phyloP scores from a whole-genome alignment of 1,140 invertebrate species.

The Mycetomoellerius zeteki region DNA sequence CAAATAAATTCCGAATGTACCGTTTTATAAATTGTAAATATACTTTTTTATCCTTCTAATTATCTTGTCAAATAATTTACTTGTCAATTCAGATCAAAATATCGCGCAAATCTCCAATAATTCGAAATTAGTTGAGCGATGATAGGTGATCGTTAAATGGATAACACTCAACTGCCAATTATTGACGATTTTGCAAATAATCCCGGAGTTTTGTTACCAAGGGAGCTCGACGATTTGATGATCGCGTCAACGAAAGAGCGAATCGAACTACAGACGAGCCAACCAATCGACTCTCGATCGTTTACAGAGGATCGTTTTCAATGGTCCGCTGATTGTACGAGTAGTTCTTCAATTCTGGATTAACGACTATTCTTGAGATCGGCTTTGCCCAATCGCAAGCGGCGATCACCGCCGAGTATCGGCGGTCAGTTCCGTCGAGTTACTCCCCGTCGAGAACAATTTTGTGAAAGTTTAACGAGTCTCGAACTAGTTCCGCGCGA shows the following conservation, averaged over 20 bases:
- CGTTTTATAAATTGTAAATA: neutral
- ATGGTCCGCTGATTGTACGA: conserved; percentile 61
- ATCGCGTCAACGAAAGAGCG: conserved; percentile 36
- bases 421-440: conserved; percentile 29
- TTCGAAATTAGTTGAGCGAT: neutral
- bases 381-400: conserved; percentile 32
- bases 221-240: conserved; percentile 22
- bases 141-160: neutral
- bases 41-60: neutral
- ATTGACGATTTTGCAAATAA: conserved; percentile 41
- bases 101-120: neutral
- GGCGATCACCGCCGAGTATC: conserved; percentile 49
- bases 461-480: conserved; percentile 62
- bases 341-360: conserved; percentile 42
- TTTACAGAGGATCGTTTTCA: conserved; percentile 55
- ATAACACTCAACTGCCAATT: neutral
- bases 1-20: neutral
- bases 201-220: conserved; percentile 11
- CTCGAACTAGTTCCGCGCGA: conserved; percentile 24
- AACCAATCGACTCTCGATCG: conserved; percentile 38
- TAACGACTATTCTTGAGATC: conserved; percentile 51
- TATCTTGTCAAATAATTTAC: neutral
- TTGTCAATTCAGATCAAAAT: neutral
- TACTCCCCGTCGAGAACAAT: conserved; percentile 35
- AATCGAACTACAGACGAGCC: conserved; percentile 46